Conservation (phyloP, 1,140 invertebrate species). For the Olivierus martensii region DNA sequence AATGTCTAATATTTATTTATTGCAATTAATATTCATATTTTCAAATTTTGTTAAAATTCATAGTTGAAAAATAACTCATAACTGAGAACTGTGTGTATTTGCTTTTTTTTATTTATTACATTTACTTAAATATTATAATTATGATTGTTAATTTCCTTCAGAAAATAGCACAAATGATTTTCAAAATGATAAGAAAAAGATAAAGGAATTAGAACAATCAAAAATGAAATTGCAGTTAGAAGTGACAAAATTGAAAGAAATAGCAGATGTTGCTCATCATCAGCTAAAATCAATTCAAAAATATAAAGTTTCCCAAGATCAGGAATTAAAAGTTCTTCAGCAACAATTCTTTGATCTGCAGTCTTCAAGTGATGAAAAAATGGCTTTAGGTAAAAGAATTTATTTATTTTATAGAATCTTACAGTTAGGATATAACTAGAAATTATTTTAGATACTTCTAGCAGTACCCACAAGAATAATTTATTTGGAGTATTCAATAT, state of each 20-base stretch:
- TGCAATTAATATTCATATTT: too few species aligned
- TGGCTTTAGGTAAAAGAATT: neutral
- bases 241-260: neutral
- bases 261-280: neutral
- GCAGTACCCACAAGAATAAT: too few species aligned
- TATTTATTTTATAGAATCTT: too few species aligned
- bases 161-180: neutral
- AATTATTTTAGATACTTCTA: too few species aligned
- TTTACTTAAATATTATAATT: too few species aligned
- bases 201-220: neutral
- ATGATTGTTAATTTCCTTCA: neutral
- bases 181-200: neutral
- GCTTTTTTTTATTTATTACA: too few species aligned
- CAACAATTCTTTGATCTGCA: neutral
- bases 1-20: too few species aligned
- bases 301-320: neutral
- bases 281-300: neutral
- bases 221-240: neutral
- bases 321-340: neutral
- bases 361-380: neutral
- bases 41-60: too few species aligned
- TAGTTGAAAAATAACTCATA: too few species aligned
- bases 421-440: too few species aligned
- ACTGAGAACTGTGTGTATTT: too few species aligned
- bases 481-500: too few species aligned